Evolutionary conservation across 2,113 vertebrate genomes (phyloP), one percentile per base, ranked within the genome.

Genomic region (Esox niger): DNA sequence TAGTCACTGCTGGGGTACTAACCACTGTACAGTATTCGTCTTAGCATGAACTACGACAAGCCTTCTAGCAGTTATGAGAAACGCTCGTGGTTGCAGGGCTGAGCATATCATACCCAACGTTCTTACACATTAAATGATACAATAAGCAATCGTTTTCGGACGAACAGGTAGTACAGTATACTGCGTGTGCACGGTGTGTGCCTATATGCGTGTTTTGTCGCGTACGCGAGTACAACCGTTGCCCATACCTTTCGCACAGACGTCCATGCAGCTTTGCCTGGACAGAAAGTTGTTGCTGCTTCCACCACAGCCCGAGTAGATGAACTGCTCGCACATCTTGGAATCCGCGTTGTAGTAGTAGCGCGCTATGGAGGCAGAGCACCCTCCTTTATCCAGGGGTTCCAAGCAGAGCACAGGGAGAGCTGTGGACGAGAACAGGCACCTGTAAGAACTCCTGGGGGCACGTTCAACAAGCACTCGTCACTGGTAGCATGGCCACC

Each of bases 271-370:
- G 63, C 77, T 88, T 0, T 64, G 70, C 66, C 80, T 81, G 1
- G 81, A 91, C 70, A 90, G 76, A 0, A 99, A 98, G 85, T 99
- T 98, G 82, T 99, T 99, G 73, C 87, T 86, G 81, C 94, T 98
- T 27, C 95, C 95, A 6, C 96, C 95, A 13, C 96, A 98, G 74
- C 95, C 96, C 0, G 93, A 91, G 4, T 97, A 98, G 15, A 27
- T 75, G 68, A 99, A 99, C 79, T 91, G 69, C 70, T 94, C 88
- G 46, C 96, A 99, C 10, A 54, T 84, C 70, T 88, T 91, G 62
- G 80, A 85, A 69, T 80, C 81, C 20, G n/a, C 1, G 47, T 96
- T 94, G 78, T 93, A 98, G 84, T 95, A 95, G 82, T 91, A 99
- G 2, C 97, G 94, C 9, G 87, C 73, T 15, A 95, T 90, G 32